Conservation (phyloP, 1,140 invertebrate genomes). For the Bombus breviceps region DNA sequence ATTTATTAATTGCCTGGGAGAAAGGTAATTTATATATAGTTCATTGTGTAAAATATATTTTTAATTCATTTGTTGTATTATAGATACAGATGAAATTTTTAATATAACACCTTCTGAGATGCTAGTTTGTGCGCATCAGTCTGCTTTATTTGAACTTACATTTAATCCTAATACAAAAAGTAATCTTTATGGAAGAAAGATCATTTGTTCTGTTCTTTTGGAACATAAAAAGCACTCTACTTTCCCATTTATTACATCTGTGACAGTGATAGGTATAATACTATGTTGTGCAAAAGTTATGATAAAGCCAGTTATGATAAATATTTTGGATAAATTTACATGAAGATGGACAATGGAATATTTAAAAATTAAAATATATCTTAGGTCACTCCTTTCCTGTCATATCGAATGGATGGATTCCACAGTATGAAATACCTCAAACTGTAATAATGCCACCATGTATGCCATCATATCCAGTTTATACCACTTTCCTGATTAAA, state of each 20-base stretch:
- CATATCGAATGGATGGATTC: constrained; percentile 55
- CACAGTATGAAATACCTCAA: constrained; percentile 70
- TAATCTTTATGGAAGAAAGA: constrained; percentile 60
- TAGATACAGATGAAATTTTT: constrained; percentile 67
- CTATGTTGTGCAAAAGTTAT: not conserved
- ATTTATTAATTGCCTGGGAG: constrained; percentile 67
- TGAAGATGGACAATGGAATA: not conserved
- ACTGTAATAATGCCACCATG: constrained; percentile 72
- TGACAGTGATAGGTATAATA: constrained; percentile 67
- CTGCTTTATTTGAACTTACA: constrained; percentile 69
- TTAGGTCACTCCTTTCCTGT: constrained; percentile 70
- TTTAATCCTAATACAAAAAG: constrained; percentile 64
- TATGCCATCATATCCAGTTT: constrained; percentile 65
- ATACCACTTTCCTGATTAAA: constrained; percentile 72
- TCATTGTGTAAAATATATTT: not conserved
- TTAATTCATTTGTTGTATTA: constrained; percentile 5
- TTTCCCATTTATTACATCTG: constrained; percentile 57
- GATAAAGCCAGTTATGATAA: not conserved
- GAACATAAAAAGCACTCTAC: not conserved
- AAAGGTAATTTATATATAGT: constrained; percentile 58
- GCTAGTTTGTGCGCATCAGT: constrained; percentile 47
- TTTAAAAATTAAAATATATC: not conserved
- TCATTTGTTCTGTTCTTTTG: constrained; percentile 56
- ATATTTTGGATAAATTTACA: not conserved
- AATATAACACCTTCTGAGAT: constrained; percentile 56